A percentile compares a stretch with the other conserved stretches of the same genome.
phyloP scores from a whole-genome alignment of 2,113 vertebrate species.

The Panurus biarmicus region DNA sequence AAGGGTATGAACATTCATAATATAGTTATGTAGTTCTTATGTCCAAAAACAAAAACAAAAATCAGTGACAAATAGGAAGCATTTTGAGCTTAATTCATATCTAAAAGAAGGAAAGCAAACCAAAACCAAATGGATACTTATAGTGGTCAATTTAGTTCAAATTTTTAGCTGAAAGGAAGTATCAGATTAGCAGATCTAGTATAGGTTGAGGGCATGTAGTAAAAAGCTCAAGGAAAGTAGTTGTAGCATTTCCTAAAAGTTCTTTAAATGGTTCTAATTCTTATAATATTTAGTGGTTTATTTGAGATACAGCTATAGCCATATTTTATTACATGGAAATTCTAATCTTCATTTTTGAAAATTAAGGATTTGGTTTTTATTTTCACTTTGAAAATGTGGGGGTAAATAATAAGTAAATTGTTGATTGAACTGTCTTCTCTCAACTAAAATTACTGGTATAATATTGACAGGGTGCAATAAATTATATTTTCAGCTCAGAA shows the following conservation, averaged over 20 bases:
- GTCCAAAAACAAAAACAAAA: not conserved
- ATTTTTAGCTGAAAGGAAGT: not conserved
- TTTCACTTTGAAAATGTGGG: not conserved
- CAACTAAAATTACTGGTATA: not conserved
- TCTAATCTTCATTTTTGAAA: not conserved
- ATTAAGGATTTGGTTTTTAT: not conserved
- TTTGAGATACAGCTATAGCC: not conserved
- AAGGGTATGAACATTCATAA: not conserved
- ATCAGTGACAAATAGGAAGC: not conserved
- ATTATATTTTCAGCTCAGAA: not conserved
- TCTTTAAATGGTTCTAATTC: not conserved
- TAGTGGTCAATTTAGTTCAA: not conserved
- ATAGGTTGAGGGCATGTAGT: not conserved
- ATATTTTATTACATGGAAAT: not conserved
- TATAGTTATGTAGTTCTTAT: not conserved
- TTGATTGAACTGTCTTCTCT: not conserved
- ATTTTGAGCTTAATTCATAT: not conserved
- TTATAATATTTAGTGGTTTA: not conserved
- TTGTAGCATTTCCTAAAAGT: not conserved
- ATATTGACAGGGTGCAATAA: not conserved
- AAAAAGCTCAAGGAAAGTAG: not conserved
- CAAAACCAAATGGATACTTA: not conserved
- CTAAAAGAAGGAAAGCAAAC: not conserved
- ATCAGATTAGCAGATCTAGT: not conserved
- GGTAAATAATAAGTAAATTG: not conserved